These are phyloP conservation scores for Rhopalosiphum maidis DNA, from an alignment of 1,140 invertebrate genomes.

Conservation along the genomic window DNA sequence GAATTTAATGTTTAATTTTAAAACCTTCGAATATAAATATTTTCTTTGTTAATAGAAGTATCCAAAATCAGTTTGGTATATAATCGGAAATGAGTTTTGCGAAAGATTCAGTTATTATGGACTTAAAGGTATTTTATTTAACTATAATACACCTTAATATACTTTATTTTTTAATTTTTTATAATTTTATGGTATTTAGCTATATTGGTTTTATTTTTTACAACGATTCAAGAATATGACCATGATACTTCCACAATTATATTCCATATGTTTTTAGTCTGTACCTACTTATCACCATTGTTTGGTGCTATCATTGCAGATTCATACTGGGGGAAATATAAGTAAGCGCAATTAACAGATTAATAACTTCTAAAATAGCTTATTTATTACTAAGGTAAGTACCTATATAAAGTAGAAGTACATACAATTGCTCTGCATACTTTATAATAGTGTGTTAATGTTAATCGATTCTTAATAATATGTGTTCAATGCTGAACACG, in stretches of 20 bases:
- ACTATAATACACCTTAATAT: background rate
- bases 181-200: slow-evolving; percentile 67
- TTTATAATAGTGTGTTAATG: background rate
- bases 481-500: background rate
- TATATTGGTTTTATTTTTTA: slow-evolving; percentile 81
- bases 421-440: background rate
- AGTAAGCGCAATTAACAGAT: slow-evolving; percentile 67
- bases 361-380: background rate
- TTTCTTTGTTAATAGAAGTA: slow-evolving; percentile 64
- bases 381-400: background rate
- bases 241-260: slow-evolving; percentile 76
- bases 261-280: slow-evolving; percentile 81
- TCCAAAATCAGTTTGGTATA: slow-evolving; percentile 89
- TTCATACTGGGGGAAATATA: slow-evolving; percentile 71
- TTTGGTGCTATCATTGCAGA: slow-evolving; percentile 89
- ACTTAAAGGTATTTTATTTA: background rate
- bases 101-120: slow-evolving; percentile 23
- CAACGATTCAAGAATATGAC: slow-evolving; percentile 70
- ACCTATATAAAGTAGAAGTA: background rate
- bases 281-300: slow-evolving; percentile 85
- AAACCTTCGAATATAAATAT: background rate
- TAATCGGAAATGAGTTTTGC: slow-evolving; percentile 75
- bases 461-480: background rate
- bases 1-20: background rate
- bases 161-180: background rate